Conservation (phyloP, 2,113 vertebrate genomes). For the Willisornis vidua region DNA sequence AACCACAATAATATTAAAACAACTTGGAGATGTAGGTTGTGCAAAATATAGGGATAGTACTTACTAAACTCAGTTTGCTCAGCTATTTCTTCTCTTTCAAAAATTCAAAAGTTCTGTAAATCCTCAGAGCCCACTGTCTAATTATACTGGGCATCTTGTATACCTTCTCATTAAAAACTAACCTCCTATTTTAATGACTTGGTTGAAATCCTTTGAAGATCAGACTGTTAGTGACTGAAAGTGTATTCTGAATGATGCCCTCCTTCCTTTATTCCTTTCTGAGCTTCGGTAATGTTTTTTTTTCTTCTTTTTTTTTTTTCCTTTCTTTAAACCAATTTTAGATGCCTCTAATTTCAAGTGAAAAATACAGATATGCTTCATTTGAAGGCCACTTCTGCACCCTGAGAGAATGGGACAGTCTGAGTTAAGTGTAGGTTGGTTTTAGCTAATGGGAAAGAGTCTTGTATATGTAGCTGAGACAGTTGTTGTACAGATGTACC, state of each 20-base stretch:
- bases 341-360: neutral
- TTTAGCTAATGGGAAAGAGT: neutral
- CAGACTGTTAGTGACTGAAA: slow-evolving; percentile 43
- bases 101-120: slow-evolving; percentile 68
- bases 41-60: slow-evolving; percentile 29
- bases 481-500: slow-evolving; percentile 15
- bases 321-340: neutral
- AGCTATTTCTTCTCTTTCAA: slow-evolving; percentile 67
- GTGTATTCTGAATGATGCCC: slow-evolving; percentile 39
- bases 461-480: slow-evolving; percentile 4
- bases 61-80: slow-evolving; percentile 54
- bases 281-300: slow-evolving; percentile 25
- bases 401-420: neutral
- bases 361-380: neutral
- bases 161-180: slow-evolving; percentile 77
- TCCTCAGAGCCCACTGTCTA: slow-evolving; percentile 72
- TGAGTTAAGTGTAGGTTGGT: neutral
- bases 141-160: slow-evolving; percentile 74
- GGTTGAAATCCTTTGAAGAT: slow-evolving; percentile 75
- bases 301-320: neutral
- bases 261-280: slow-evolving; percentile 21
- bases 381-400: neutral
- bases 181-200: slow-evolving; percentile 77
- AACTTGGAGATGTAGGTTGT: slow-evolving; percentile 64
- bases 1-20: neutral